Percentiles rank a stretch among this genome's conserved stretches.
Conservation (phyloP, 2,797 vertebrate genomes). For the Chanos chanos region DNA sequence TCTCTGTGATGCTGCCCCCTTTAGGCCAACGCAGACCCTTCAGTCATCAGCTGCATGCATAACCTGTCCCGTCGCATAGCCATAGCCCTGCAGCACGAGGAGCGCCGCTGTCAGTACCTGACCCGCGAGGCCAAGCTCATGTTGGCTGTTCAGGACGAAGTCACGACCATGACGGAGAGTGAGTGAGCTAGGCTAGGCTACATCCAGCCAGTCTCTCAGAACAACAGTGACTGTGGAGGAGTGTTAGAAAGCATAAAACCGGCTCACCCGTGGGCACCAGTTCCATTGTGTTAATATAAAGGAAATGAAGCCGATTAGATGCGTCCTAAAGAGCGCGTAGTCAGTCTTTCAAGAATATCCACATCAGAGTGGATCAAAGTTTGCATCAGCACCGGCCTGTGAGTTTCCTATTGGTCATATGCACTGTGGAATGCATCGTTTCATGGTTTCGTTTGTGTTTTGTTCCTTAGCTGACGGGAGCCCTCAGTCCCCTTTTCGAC, state of each 20-base stretch:
- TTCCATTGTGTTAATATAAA: too few species aligned
- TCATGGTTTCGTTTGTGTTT: not conserved
- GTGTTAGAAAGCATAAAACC: too few species aligned
- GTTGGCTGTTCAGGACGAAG: constrained; percentile 92
- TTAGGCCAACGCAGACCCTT: constrained; percentile 90
- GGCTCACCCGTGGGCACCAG: too few species aligned
- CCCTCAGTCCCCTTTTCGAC: constrained; percentile 92
- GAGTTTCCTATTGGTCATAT: too few species aligned
- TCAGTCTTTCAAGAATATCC: too few species aligned
- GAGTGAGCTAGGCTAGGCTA: constrained; percentile 51
- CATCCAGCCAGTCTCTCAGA: not conserved
- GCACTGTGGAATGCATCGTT: not conserved
- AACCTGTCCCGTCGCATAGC: constrained; percentile 91
- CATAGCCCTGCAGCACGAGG: constrained; percentile 94
- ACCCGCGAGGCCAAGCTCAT: constrained; percentile 97
- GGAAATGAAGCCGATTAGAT: too few species aligned
- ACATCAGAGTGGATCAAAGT: too few species aligned
- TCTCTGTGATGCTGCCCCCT: not conserved
- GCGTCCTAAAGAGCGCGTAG: too few species aligned
- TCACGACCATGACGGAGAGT: constrained; percentile 89
- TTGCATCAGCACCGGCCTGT: too few species aligned
- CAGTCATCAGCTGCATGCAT: constrained; percentile 93
- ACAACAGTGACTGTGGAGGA: not conserved
- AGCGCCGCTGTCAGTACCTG: constrained; percentile 94
- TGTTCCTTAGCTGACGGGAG: constrained; percentile 71